Base-by-base conservation (phyloP, 2,888 invertebrate genomes). In the Xanthostigma xanthostigma region DNA sequence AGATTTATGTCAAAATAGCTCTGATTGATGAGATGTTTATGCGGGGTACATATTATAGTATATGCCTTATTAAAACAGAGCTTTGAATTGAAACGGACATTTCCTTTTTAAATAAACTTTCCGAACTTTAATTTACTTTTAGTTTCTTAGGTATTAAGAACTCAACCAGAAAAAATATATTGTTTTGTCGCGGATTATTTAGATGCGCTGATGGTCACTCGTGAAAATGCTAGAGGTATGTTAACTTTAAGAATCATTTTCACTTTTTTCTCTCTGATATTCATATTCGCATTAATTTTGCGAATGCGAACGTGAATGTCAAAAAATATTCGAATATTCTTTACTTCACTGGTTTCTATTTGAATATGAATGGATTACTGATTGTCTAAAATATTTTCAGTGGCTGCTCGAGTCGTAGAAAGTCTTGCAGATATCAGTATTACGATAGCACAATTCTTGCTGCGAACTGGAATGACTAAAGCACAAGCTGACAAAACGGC, bases 141-240 rank as follows among this genome's bases (percentile, higher is more conserved):
- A 45, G 6, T 38, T 34, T 47, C 52, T 36, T 55, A 81, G 78
- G 83, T 84, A 2, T 61, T 86, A n/a, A 70, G 83, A 53, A 70
- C 70, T 11, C 79, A 83, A 58, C 85, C 86, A 0, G 59, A 63
- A 36, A 67, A 82, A 50, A 64, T 81, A 3, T 78, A 76, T 62
- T 65, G 70, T 46, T 86, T 82, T 59, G 77, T 85, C 50, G 75
- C 81, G 1, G 75, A 81, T 59, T 86, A 85, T 61, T 64, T 82
- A 36, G 75, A 80, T 53, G 74, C 76, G 1, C 61, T 85, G 56
- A 63, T 84, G 50, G 71, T 78, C 11, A 76, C 80, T 0, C 70
- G 84, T 34, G 81, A 84, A 57, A 74, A 78, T 57, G 66, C 67
- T 9, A 55, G 66, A 59, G 60, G 64, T 63, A 52, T 50, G 12